Percentiles rank a stretch among this genome's conserved stretches.
phyloP scores from a whole-genome alignment of 2,113 vertebrate genomes.

The Ondatra zibethicus region DNA sequence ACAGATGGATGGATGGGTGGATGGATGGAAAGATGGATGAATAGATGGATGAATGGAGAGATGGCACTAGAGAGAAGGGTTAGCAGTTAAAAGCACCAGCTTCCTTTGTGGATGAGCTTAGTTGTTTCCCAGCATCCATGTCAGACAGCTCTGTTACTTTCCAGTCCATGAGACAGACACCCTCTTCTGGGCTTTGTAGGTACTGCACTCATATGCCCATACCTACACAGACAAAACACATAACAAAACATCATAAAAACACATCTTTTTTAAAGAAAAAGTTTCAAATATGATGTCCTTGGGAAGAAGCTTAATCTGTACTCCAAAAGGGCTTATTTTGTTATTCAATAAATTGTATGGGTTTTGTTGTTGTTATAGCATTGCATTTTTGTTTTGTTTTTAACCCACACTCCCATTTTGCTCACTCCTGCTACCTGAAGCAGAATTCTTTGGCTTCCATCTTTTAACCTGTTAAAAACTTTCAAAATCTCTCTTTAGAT shows the following conservation, averaged over 20 bases:
- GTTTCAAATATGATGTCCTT: background rate
- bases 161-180: accelerated
- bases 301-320: accelerated
- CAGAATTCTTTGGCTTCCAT: background rate
- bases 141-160: background rate
- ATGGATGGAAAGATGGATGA: too few species aligned
- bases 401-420: background rate
- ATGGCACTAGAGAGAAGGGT: background rate
- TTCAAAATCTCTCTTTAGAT: background rate
- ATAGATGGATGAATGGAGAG: background rate
- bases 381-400: background rate
- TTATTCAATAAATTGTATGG: background rate
- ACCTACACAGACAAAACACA: background rate
- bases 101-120: background rate
- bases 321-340: background rate
- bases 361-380: background rate
- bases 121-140: background rate
- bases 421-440: background rate
- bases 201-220: background rate
- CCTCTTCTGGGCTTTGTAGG: background rate
- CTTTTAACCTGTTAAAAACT: background rate
- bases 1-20: background rate
- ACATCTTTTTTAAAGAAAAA: background rate
- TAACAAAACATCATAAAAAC: too few species aligned
- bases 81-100: background rate